Base-by-base conservation (phyloP, 2,888 invertebrate species). In the Megamerina dolium region DNA sequence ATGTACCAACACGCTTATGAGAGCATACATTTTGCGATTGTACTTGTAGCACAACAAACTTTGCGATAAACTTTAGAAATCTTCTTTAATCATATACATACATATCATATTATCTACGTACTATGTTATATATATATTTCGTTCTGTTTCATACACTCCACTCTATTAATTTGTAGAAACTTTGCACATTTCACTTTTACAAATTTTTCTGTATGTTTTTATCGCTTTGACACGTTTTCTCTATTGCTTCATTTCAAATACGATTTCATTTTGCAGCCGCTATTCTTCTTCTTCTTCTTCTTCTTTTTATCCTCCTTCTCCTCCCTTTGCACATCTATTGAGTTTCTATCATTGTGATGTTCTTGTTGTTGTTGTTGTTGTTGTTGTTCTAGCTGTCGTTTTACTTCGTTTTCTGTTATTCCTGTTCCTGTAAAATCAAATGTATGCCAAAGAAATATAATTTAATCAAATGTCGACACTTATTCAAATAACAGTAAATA, bases 361-460 rank as follows among this genome's bases (percentile, higher is more conserved):
- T 23, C 29, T 41, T 8, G 12, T 35, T 35, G n/a, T 13, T 19
- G 10, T 14, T 29, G 14, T 20, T 26, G 27, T 18, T 36, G 31
- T 30, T 23, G 14, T 9, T 30, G 36, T 34, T 19, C 17, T 20
- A 16, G 10, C 9, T 14, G 17, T 31, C 1, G 2, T 31, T n/a
- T n/a, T n/a, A n/a, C n/a, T n/a, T n/a, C n/a, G n/a, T n/a, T n/a
- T 26, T 16, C 18, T 27, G 14, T 14, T 35, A 17, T 9, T 23
- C 12, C 17, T 21, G 17, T 9, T n/a, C n/a, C 42, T 42, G 31
- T 23, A 42, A 42, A 37, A 16, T 31, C 35, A 6, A 19, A n/a
- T n/a, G n/a, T n/a, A n/a, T n/a, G n/a, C n/a, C n/a, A n/a, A n/a
- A n/a, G n/a, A n/a, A n/a, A n/a, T n/a, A n/a, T n/a, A n/a, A n/a